These are phyloP conservation scores for Uria aalge DNA, from an alignment of 2,113 vertebrate genomes.

Conservation along the genomic window DNA sequence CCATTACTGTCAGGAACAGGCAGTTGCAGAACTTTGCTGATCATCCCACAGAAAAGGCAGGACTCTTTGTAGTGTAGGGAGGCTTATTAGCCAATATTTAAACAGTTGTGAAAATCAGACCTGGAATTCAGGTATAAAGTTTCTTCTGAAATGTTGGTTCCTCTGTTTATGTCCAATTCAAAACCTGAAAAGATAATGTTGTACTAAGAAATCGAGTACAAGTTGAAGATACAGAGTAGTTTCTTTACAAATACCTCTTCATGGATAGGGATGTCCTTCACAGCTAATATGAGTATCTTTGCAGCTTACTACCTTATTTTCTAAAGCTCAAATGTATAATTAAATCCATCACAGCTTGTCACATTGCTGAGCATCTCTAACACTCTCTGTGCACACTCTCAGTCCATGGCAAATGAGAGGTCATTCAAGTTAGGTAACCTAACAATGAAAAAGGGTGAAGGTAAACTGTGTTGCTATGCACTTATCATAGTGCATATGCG, in stretches of 20 bases:
- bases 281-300: background rate
- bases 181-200: background rate
- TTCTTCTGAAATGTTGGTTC: background rate
- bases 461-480: background rate
- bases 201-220: background rate
- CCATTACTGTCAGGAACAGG: background rate
- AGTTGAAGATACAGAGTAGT: background rate
- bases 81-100: background rate
- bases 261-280: background rate
- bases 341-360: background rate
- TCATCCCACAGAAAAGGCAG: background rate
- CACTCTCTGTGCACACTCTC: background rate
- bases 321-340: background rate
- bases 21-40: background rate
- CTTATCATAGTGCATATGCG: background rate
- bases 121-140: background rate
- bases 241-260: background rate
- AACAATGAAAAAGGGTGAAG: background rate
- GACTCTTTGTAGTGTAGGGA: background rate
- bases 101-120: background rate
- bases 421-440: background rate
- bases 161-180: background rate
- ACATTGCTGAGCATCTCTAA: background rate
- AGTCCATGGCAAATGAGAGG: background rate
- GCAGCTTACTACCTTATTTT: background rate